phyloP scores from a whole-genome alignment of 2,113 vertebrate genomes.

The Salminus brasiliensis region DNA sequence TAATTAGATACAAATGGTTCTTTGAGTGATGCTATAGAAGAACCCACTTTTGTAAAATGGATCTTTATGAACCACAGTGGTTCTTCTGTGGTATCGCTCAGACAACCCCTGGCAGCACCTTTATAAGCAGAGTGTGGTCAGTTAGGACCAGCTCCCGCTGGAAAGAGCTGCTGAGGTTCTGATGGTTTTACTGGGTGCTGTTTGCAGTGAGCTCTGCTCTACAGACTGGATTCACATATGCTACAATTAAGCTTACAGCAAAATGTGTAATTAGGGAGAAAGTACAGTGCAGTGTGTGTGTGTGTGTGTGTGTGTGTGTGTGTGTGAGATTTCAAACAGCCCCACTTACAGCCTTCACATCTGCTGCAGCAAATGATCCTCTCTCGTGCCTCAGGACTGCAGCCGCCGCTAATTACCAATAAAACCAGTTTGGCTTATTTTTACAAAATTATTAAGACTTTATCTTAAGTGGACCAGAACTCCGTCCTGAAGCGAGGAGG shows the following conservation, averaged over 20 bases:
- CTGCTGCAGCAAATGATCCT: conserved; percentile 84
- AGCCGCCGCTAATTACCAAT: conserved; percentile 88
- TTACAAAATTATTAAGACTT: conserved; percentile 88
- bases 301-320: conserved; percentile 52
- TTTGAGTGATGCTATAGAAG: too few species aligned
- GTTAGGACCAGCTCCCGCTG: neutral
- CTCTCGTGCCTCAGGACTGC: conserved; percentile 70
- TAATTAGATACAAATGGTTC: too few species aligned
- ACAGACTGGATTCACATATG: conserved; percentile 71
- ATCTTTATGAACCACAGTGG: too few species aligned
- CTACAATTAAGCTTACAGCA: conserved; percentile 74
- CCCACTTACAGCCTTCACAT: conserved; percentile 81
- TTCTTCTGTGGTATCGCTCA: too few species aligned
- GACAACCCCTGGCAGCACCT: too few species aligned
- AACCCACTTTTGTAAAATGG: too few species aligned
- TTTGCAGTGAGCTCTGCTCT: conserved; percentile 62
- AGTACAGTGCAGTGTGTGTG: conserved; percentile 59
- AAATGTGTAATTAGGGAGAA: conserved; percentile 77
- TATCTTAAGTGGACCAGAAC: conserved; percentile 82
- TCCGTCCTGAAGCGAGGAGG: conserved; percentile 75
- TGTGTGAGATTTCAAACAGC: conserved; percentile 74
- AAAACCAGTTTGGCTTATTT: conserved; percentile 88
- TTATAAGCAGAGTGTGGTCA: too few species aligned
- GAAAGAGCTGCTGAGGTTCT: neutral
- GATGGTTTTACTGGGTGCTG: conserved; percentile 52